A percentile compares a stretch with the other conserved stretches of the same genome.
phyloP scores from a whole-genome alignment of 1,140 invertebrate species.

The Chlorops oryzae region DNA sequence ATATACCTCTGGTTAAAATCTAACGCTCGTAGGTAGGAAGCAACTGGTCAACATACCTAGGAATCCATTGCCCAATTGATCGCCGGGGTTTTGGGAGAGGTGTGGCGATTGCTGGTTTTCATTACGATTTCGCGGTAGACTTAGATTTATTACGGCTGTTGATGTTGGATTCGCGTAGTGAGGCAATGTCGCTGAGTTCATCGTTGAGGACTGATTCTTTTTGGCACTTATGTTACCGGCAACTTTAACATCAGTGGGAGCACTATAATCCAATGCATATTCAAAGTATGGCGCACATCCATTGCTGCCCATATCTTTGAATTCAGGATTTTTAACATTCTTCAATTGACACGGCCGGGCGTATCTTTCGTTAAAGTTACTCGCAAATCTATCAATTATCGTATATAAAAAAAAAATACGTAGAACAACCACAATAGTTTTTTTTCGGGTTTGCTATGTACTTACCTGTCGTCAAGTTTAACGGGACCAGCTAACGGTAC shows the following conservation, averaged over 20 bases:
- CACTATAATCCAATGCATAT: constrained; percentile 77
- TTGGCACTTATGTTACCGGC: constrained; percentile 12
- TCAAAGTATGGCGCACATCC: constrained; percentile 86
- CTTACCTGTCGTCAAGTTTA: constrained; percentile 56
- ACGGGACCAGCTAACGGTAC: constrained; percentile 72
- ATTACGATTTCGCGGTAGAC: constrained; percentile 37
- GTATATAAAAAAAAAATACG: background rate
- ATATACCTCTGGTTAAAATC: background rate
- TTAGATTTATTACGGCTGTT: constrained; percentile 25
- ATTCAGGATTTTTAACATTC: constrained; percentile 47
- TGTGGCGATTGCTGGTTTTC: constrained; percentile 26
- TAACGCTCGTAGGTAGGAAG: constrained; percentile 8
- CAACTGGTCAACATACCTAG: constrained; percentile 27
- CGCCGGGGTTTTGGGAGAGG: constrained; percentile 2
- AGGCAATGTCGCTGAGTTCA: constrained; percentile 39
- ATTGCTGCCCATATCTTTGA: constrained; percentile 68
- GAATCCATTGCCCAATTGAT: constrained; percentile 34
- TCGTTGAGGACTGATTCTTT: constrained; percentile 44
- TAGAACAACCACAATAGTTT: background rate
- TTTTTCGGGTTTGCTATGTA: constrained; percentile 48
- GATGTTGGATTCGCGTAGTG: constrained; percentile 27
- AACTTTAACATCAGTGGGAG: constrained; percentile 51
- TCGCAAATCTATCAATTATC: constrained; percentile 64
- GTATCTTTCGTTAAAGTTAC: constrained; percentile 60
- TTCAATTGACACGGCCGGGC: constrained; percentile 35